phyloP scores from a whole-genome alignment of 2,113 vertebrate genomes.

The Oncorhynchus masou region DNA sequence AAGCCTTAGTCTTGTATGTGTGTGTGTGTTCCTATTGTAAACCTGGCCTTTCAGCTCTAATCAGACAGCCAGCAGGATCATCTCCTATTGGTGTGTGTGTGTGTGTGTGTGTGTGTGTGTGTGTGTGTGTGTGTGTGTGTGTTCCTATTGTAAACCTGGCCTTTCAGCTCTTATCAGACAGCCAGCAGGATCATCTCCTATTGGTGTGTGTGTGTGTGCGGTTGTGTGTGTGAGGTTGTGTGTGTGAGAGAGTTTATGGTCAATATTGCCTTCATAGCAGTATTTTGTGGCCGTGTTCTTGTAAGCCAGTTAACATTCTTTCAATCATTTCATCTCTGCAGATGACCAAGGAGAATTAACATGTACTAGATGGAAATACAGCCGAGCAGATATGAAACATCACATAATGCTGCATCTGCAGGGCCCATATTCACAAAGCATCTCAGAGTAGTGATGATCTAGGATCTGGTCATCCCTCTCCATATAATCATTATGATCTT shows the following conservation, averaged over 20 bases:
- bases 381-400: too few relatives aligned
- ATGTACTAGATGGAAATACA: too few relatives aligned
- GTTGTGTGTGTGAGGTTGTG: background rate
- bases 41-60: constrained; percentile 54
- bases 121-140: background rate
- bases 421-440: too few relatives aligned
- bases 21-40: constrained; percentile 8
- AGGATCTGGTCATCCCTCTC: too few relatives aligned
- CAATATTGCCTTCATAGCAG: too few relatives aligned
- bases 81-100: constrained; percentile 57
- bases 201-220: constrained; percentile 42
- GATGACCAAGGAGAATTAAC: too few relatives aligned
- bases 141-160: constrained; percentile 10
- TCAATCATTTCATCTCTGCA: constrained; percentile 28
- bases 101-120: background rate
- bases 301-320: constrained; percentile 40
- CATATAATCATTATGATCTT: too few relatives aligned
- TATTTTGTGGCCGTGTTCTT: constrained; percentile 14
- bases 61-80: constrained; percentile 58
- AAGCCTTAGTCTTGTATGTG: constrained; percentile 28
- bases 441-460: too few relatives aligned
- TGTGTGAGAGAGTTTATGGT: background rate
- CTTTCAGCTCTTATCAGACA: constrained; percentile 62
- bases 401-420: too few relatives aligned
- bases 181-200: constrained; percentile 59